Base-by-base conservation (phyloP, 2,797 vertebrate genomes). In the Podarcis siculus region DNA sequence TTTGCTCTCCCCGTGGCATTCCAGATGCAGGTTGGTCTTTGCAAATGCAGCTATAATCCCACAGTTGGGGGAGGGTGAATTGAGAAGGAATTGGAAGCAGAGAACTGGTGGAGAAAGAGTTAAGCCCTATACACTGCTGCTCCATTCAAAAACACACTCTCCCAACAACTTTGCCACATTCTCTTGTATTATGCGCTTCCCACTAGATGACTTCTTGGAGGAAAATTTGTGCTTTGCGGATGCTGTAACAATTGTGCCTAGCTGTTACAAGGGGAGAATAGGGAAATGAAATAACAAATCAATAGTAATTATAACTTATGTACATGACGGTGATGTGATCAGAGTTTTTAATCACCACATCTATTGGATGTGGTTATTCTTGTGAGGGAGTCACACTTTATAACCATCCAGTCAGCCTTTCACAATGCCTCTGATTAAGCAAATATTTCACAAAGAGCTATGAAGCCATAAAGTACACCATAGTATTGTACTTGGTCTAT, bases 301-400 rank as follows among this genome's bases (percentile, higher is more conserved):
- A 75, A 39, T 61, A 86, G 58, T 90, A 87, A n/a, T 77, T 88
- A 88, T 78, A 67, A 87, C 77, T 93, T 73, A 89, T 91, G 85
- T 84, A 86, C 90, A 32, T 91, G 90, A 90, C 91, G 39, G 39
- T 92, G 90, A 88, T 82, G 85, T 91, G 83, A 91, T 90, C 61
- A 89, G 92, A 92, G 83, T 30, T 89, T 92, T 92, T 93, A 23
- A 79, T 87, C n/a, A 83, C 3, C 32, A 32, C 23, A 27, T 27
- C 8, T 27, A 55, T 55, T 2, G 55, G 55, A 55, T 10, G 12
- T 55, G 55, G n/a, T n/a, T 15, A 72, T 72, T 32, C 15, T 72
- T 72, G 32, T 72, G 71, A 32, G 32, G n/a, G 71, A 83, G 78
- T 39, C 42, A 82, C 12, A n/a, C 30, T n/a, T 72, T 61, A 35